Conservation (phyloP, 2,113 vertebrate species). For the Microtus montanus region DNA sequence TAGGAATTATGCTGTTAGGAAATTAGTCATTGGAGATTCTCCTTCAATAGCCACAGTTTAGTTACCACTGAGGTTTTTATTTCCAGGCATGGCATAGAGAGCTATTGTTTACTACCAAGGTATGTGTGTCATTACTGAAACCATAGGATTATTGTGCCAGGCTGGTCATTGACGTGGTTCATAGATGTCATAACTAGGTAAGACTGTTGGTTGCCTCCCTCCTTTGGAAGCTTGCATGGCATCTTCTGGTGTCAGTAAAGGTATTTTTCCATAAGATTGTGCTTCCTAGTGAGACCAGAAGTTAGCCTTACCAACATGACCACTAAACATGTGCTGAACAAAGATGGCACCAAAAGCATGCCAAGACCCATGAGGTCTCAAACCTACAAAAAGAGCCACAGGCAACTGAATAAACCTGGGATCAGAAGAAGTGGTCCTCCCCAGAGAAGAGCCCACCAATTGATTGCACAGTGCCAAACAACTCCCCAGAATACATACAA, state of each 20-base stretch:
- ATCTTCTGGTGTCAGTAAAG: not conserved
- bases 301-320: not conserved
- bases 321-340: not conserved
- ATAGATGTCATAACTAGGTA: not conserved
- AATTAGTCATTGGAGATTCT: not conserved
- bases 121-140: not conserved
- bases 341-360: not conserved
- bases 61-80: not conserved
- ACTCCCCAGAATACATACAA: not conserved
- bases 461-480: not conserved
- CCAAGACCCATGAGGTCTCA: not conserved
- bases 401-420: not conserved
- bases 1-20: not conserved
- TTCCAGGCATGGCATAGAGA: not conserved
- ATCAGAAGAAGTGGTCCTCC: not conserved
- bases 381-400: not conserved
- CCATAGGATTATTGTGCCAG: not conserved
- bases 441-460: not conserved
- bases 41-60: not conserved
- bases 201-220: no score
- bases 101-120: not conserved
- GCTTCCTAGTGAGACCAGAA: not conserved
- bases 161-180: not conserved
- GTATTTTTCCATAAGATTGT: not conserved
- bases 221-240: not conserved